Evolutionary conservation across 2,888 invertebrate genomes (phyloP), one percentile per base, ranked within the genome.

Genomic region (Epinotia nisella): DNA sequence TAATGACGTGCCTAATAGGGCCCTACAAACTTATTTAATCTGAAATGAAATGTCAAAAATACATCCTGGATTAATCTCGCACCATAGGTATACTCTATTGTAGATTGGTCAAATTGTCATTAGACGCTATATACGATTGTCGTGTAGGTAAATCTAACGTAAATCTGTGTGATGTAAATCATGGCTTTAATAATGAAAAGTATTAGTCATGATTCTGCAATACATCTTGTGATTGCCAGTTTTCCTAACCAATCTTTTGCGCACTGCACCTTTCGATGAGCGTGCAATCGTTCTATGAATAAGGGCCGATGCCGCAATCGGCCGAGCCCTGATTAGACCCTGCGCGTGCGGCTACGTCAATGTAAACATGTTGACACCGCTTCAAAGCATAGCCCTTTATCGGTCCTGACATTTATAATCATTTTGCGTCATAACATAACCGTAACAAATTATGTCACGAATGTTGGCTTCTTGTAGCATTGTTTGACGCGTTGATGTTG

Each of bases 221-320:
- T 62, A 60, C 29, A 41, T 65, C 7, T 65, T 21, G 55, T 21
- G 24, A 39, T 62, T 45, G 15, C 45, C 24, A 66, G 35, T 29
- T n/a, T 60, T 55, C 29, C 17, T 49, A 24, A 24, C 5, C 11
- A 66, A 67, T 60, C 17, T 87, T 87, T 89, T 89, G 90, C 89
- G 87, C 90, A 90, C 88, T 87, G 89, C 89, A 88, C 89, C 82
- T 88, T 83, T 87, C 81, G 76, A 49, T 64, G 69, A 51, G 62
- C 69, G 75, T 79, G 83, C 82, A 81, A 82, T 83, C 80, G 75
- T 79, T 78, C 76, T 82, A 82, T 86, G 83, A 84, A 85, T 82
- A 85, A 88, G 87, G 85, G 83, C 82, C 80, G 80, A 83, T 87
- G 85, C 84, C 78, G 87, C 86, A 87, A 87, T 88, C 83, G 78